Evolutionary conservation across 1,140 invertebrate genomes (phyloP), one percentile per base, ranked within the genome.

Genomic region (Brachionus manjavacas): DNA sequence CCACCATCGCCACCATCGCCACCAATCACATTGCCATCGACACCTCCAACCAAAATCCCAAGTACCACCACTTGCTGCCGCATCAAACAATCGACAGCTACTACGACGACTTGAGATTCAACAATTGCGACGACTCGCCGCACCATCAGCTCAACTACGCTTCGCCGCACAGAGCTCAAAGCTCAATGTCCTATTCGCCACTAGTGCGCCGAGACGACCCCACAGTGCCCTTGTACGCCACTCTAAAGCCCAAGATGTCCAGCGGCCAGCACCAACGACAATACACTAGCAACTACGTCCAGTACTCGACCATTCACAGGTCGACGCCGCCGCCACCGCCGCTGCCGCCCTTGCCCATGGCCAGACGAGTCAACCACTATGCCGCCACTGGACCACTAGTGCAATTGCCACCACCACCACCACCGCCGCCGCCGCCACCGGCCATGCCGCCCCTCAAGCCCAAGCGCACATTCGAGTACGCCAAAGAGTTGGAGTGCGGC

Each of bases 161-260:
- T 2, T 81, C 79, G 4, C 79, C 79, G 0, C 66, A 12, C 64
- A 41, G 35, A 25, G 16, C 55, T 14, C 49, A 68, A 81, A 60
- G 41, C 14, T 60, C 52, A 4, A 35, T 35, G 31, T 35, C 31
- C 7, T 81, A 81, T 64, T 81, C 79, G 20, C 79, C 79, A 7
- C 64, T 60, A 16, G 31, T 64, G 31, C 79, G 79, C 6, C n/a
- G 79, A 23, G 79, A 81, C 64, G 79, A 81, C 64, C 79, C 79
- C 11, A 81, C 79, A 7, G 31, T 81, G 11, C 79, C 79, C 14
- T 35, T 81, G 9, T 81, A 81, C 14, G 79, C 79, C 25, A 81
- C 79, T 23, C 39, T 81, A 39, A 81, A 81, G 14, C 79, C 79
- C n/a, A 81, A 81, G 12, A 52, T 31, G 35, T 6, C 31, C 31